These are phyloP conservation scores for Hippoglossus stenolepis DNA, from an alignment of 2,113 vertebrate genomes.

Conservation along the genomic window DNA sequence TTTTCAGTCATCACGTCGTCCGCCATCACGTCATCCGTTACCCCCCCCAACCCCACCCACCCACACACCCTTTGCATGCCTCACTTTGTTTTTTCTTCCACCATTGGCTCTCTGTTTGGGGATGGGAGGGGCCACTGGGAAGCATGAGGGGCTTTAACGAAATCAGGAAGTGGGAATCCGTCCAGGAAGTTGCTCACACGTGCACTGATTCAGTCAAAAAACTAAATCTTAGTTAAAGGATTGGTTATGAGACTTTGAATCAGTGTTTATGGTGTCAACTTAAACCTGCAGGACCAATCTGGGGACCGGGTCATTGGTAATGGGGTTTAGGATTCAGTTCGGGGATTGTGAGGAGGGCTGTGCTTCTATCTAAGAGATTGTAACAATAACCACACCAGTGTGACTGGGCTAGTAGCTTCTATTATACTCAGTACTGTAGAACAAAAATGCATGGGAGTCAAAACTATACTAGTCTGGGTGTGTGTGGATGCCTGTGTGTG, in stretches of 20 bases:
- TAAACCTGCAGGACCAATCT: slow-evolving; percentile 39
- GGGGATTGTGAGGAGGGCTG: slow-evolving; percentile 56
- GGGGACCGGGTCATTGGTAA: slow-evolving; percentile 1
- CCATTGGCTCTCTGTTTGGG: slow-evolving; percentile 59
- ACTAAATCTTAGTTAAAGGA: slow-evolving; percentile 19
- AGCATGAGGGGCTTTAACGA: slow-evolving; percentile 39
- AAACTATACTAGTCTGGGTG: slow-evolving; percentile 77
- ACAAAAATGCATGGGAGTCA: slow-evolving; percentile 80
- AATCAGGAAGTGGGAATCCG: slow-evolving; percentile 13
- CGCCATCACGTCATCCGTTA: not conserved
- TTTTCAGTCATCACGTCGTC: slow-evolving; percentile 47
- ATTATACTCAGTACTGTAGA: slow-evolving; percentile 84
- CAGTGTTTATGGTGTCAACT: slow-evolving; percentile 30
- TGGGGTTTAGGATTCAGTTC: slow-evolving; percentile 7
- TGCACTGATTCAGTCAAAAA: slow-evolving; percentile 39
- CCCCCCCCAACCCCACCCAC: not conserved
- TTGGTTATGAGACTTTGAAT: slow-evolving; percentile 29
- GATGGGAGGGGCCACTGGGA: slow-evolving; percentile 55
- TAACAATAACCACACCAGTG: slow-evolving; percentile 84
- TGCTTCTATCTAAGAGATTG: slow-evolving; percentile 84
- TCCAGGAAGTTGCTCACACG: slow-evolving; percentile 32
- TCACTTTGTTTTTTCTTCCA: slow-evolving; percentile 61
- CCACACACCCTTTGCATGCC: slow-evolving; percentile 57
- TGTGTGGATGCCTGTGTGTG: slow-evolving; percentile 53
- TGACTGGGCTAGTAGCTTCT: slow-evolving; percentile 83